These are phyloP conservation scores for Trileptium ribeirensis DNA, from an alignment of 2,888 invertebrate species.

Conservation along the genomic window DNA sequence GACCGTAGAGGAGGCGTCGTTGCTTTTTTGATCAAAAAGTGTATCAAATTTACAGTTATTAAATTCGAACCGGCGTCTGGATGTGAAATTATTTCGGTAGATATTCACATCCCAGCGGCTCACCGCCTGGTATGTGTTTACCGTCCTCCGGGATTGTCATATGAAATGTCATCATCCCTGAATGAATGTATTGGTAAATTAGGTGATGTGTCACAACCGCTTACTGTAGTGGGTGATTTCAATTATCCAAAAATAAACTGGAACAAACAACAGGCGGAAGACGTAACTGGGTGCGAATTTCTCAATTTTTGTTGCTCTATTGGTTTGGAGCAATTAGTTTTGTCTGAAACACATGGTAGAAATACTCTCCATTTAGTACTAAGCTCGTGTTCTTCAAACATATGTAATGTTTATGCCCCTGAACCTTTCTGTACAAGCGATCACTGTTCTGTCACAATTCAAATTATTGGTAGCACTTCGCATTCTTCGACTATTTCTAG, in stretches of 20 bases:
- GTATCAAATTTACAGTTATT: background rate
- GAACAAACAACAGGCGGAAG: background rate
- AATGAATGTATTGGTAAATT: background rate
- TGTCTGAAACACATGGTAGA: background rate
- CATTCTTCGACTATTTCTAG: background rate
- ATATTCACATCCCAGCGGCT: background rate
- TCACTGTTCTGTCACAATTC: background rate
- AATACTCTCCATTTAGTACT: background rate
- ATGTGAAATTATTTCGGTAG: background rate
- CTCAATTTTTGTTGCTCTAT: background rate
- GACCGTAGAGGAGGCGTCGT: background rate
- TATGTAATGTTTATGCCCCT: background rate
- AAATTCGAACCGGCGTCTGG: background rate
- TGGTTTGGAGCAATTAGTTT: background rate
- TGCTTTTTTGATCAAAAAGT: background rate
- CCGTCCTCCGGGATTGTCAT: background rate
- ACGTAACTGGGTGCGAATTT: background rate
- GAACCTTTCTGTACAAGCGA: background rate
- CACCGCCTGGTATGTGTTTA: slow-evolving; percentile 5
- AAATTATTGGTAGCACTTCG: background rate
- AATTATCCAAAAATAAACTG: background rate
- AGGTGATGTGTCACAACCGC: background rate
- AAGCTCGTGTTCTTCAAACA: background rate
- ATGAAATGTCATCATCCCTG: background rate
- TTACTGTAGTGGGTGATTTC: background rate